Percentiles rank a stretch among this genome's conserved stretches.
Conservation (phyloP, 2,113 vertebrate species). For the Paedocypris sp. region DNA sequence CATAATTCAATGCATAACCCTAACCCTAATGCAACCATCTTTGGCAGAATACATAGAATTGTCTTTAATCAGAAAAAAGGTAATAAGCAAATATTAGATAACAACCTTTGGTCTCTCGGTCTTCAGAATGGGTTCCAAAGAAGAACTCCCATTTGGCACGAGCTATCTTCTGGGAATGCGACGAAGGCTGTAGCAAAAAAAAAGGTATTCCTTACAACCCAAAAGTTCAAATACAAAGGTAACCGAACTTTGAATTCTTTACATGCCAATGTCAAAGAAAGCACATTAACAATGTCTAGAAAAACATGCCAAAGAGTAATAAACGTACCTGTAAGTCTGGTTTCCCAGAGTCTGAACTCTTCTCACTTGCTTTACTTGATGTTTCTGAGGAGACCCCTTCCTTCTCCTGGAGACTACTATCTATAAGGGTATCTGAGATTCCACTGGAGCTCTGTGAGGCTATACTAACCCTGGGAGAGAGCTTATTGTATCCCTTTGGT, state of each 20-base stretch:
- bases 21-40: too few species aligned
- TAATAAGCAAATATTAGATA: too few species aligned
- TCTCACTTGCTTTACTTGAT: conserved; percentile 46
- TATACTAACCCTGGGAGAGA: not conserved
- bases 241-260: too few species aligned
- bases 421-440: conserved; percentile 48
- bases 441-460: conserved; percentile 53
- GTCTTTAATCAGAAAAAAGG: too few species aligned
- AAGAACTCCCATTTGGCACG: conserved; percentile 96
- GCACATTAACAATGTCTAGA: too few species aligned
- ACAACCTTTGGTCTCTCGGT: conserved; percentile 31
- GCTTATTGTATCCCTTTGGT: conserved; percentile 29
- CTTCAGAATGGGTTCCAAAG: conserved; percentile 64
- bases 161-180: conserved; percentile 80
- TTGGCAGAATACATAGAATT: too few species aligned
- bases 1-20: too few species aligned
- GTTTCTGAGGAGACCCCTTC: conserved; percentile 47
- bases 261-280: not conserved
- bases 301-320: not conserved
- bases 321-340: conserved; percentile 49
- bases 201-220: conserved; percentile 42
- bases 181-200: conserved; percentile 53
- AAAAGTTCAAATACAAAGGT: too few species aligned
- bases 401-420: conserved; percentile 35
- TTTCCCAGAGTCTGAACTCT: conserved; percentile 34